A percentile compares a stretch with the other conserved stretches of the same genome.
These are phyloP conservation scores for Drosophila chauvacae DNA, from an alignment of 1,140 invertebrate species.

Conservation along the genomic window DNA sequence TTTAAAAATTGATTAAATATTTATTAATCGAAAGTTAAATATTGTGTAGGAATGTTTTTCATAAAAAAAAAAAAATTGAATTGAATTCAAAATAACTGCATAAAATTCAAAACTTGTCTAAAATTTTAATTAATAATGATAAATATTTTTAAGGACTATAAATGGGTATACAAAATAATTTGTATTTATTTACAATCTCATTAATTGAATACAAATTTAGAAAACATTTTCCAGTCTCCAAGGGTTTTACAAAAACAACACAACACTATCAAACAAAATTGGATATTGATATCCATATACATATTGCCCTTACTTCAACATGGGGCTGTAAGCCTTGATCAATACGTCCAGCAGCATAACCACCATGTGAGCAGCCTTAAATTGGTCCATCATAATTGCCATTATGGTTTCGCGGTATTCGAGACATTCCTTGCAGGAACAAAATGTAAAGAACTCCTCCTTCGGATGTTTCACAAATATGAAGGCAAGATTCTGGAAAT, in stretches of 20 bases:
- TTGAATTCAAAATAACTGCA: background rate
- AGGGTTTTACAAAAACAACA: background rate
- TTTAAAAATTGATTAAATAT: too few relatives aligned
- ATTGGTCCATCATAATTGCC: constrained; percentile 83
- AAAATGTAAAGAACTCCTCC: constrained; percentile 82
- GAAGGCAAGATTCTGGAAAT: constrained; percentile 82
- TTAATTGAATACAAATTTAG: background rate
- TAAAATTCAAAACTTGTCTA: background rate
- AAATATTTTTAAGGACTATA: background rate
- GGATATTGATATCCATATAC: background rate
- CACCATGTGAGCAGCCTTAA: constrained; percentile 82
- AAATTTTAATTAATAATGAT: background rate
- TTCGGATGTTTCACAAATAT: constrained; percentile 80
- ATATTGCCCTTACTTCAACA: constrained; percentile 70
- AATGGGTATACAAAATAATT: background rate
- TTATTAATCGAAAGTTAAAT: too few relatives aligned
- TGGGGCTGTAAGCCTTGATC: constrained; percentile 80
- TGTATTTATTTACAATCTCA: background rate
- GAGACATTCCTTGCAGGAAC: constrained; percentile 83
- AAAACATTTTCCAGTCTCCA: background rate
- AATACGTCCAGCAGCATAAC: constrained; percentile 80
- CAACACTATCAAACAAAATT: background rate
- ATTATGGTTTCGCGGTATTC: constrained; percentile 83
- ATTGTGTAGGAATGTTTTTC: too few relatives aligned
- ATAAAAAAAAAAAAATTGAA: too few relatives aligned